These are phyloP conservation scores for Mythimna lalbum DNA, from an alignment of 2,888 invertebrate genomes.

Conservation along the genomic window DNA sequence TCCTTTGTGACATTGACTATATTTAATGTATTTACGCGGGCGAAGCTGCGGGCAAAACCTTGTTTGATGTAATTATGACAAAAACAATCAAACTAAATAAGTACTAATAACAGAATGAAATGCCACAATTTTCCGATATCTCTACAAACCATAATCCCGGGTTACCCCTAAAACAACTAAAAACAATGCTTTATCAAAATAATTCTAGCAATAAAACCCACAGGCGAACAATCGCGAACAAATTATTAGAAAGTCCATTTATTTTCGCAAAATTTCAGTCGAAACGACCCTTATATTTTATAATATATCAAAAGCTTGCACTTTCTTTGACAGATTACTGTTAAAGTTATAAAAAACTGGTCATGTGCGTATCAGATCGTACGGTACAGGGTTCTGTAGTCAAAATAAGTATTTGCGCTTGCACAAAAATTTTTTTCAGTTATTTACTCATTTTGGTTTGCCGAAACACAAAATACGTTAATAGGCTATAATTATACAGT, in stretches of 20 bases:
- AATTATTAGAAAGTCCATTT: conserved; percentile 45
- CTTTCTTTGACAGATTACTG: conserved; percentile 18
- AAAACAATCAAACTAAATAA: too few species aligned
- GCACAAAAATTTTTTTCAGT: too few species aligned
- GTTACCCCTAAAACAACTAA: conserved; percentile 22
- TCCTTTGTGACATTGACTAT: too few species aligned
- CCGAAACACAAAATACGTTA: too few species aligned
- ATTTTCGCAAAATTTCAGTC: conserved; percentile 25
- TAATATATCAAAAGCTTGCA: conserved; percentile 21
- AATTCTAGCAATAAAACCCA: conserved; percentile 45
- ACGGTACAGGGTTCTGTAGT: not conserved
- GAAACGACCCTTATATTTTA: conserved; percentile 39
- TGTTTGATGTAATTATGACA: not conserved
- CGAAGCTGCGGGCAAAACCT: too few species aligned
- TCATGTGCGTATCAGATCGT: not conserved
- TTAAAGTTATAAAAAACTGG: conserved; percentile 13
- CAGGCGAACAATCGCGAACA: conserved; percentile 35
- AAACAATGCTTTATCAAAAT: conserved; percentile 43
- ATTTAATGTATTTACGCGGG: too few species aligned
- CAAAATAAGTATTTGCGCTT: not conserved
- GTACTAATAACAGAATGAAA: not conserved
- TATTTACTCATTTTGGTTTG: too few species aligned
- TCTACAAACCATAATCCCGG: not conserved
- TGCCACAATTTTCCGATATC: not conserved
- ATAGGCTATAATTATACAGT: too few species aligned